Evolutionary conservation across 2,113 vertebrate genomes (phyloP), one percentile per base, ranked within the genome.

Genomic region (Leiothrix lutea): DNA sequence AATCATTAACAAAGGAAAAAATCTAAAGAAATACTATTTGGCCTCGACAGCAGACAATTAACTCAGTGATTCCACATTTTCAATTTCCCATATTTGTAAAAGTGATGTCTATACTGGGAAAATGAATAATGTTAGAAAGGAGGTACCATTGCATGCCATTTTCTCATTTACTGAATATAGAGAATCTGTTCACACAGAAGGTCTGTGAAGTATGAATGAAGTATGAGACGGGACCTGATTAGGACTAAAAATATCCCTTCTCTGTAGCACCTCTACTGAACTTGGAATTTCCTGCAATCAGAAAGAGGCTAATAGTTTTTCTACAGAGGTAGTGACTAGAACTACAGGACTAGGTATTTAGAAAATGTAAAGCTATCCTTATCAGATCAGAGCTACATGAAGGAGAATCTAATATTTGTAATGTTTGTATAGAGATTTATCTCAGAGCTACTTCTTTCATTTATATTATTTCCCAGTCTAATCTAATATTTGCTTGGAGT

Each of bases 341-440:
- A 87, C 64, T 92, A 95, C 44, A 83, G 58, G 29, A 56, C 61
- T 85, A 89, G 44, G 67, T 95, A 97, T 97, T 97, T 98, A 97
- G 96, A 96, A 97, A 97, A 97, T 88, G 77, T 81, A 97, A 95
- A 91, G 72, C 48, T 93, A 81, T 92, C 95, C 93, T 97, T 97
- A 98, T 96, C 94, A 97, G 86, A 96, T 94, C 89, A 92, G 83
- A 94, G 79, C 88, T 97, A 95, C 87, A 95, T 92, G 95, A 96
- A 96, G 88, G 89, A 95, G 95, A 97, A 98, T 98, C 97, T 98
- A 98, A 98, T 98, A 98, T 98, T 97, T 97, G 95, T 95, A 96
- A 98, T 98, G 95, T 97, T 98, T 98, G 95, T 97, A 98, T 90
- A 97, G 96, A 98, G 96, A 97, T 97, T 98, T 97, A 97, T 97